Evolutionary conservation across 2,113 vertebrate genomes (phyloP), one percentile per base, ranked within the genome.

Genomic region (Pomatostomus ruficeps): DNA sequence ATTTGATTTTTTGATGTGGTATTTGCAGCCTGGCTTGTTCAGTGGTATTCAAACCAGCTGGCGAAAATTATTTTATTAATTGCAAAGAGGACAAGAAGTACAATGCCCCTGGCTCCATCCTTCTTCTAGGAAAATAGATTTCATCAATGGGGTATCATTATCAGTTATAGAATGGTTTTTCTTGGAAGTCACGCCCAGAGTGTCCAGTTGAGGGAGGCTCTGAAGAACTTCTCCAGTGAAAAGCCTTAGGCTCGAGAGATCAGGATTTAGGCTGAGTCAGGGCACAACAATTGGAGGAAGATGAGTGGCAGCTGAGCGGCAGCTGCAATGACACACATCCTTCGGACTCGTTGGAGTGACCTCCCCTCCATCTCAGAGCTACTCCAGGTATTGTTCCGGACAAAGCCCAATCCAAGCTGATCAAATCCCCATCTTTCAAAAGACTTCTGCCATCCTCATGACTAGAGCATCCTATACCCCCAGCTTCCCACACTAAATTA

Each of bases 251-350:
- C 43, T 72, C 2, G 1, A 70, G 72, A 88, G 91, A 80, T 22
- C 12, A 73, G 67, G 80, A 73, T 86, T 83, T 46, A 49, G 82
- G 49, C 75, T 83, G 63, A 91, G 71, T 79, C 54, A 82, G 88
- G 88, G 72, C 49, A 54, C 66, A 96, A 92, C 80, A 96, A 93
- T 73, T 70, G 94, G 63, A 97, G 92, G 92, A 93, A 96, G 85
- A 79, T 54, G 45, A 76, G 59, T 2, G 8, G 66, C 78, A 82
- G 61, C 0, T 31, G 66, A 66, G 67, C 5, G 0, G 46, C 63
- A 84, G 68, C 6, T 1, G 29, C 2, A 1, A 66, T 88, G 85
- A 94, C 95, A 93, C 88, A 93, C 42, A 91, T 94, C 88, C 94
- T 88, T 38, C 29, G 74, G 62, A 33, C 54, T 71, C 1, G 0